Evolutionary conservation across 2,113 vertebrate genomes (phyloP), one percentile per base, ranked within the genome.

Genomic region (Xyliphius kryptos): DNA sequence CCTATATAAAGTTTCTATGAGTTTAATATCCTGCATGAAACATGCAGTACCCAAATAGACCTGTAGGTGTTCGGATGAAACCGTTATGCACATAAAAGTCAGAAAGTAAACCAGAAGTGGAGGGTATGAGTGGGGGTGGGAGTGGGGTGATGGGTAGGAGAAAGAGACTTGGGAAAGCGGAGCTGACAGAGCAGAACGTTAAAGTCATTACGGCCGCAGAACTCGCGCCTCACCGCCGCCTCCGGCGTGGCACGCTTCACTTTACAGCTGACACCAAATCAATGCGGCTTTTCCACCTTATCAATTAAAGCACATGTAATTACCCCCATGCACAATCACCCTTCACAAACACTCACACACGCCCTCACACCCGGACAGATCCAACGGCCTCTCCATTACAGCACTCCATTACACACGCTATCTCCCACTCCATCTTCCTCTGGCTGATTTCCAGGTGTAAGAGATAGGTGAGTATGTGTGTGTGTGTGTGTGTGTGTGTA

Each of bases 281-380:
- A 85, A 87, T 87, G 80, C 77, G 17, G 80, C 75, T 85, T 86
- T 85, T 84, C 83, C 79, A 75, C 82, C 67, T 88, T 87, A 87
- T 87, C 87, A 87, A 85, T 87, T 88, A 86, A 86, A 80, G 61
- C 81, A 82, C 69, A 74, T 85, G 84, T 83, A 82, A 87, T 86
- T 85, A 87, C 83, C 84, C 79, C 80, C 79, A 48, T 74, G 75
- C 80, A 77, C 80, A 82, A 84, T 83, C 75, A 75, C 72, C 74
- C 77, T 74, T 82, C 81, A 73, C 76, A 77, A 79, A 77, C 68
- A 38, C 20, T 19, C 61, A 46, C 58, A 0, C 37, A 61, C 9
- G 52, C 56, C 64, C 13, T 32, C 48, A 46, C 21, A 68, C 41
- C 12, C 16, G 12, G 22, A 52, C 7, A 17, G 5, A 57, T 16